phyloP scores from a whole-genome alignment of 2,113 vertebrate species.

The Gallinago undulata region DNA sequence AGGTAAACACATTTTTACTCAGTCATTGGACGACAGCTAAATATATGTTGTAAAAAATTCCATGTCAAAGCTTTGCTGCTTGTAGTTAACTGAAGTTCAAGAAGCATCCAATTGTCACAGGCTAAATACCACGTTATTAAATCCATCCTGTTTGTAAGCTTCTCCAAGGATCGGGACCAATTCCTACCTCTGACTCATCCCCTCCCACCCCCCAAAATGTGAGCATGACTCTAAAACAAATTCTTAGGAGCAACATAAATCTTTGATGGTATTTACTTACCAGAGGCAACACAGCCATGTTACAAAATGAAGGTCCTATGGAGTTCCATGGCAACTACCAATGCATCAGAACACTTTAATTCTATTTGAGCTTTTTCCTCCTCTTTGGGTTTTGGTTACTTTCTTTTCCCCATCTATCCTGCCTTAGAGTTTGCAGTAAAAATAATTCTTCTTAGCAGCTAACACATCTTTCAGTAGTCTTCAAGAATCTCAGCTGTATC shows the following conservation, averaged over 20 bases:
- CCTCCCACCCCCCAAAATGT: background rate
- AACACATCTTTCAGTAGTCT: background rate
- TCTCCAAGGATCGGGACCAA: background rate
- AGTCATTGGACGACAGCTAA: background rate
- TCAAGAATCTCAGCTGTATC: background rate
- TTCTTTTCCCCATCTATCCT: background rate
- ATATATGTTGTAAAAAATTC: background rate
- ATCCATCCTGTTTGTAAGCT: conserved; percentile 32
- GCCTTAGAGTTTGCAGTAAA: background rate
- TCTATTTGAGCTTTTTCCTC: background rate
- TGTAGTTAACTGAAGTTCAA: background rate
- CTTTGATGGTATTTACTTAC: background rate
- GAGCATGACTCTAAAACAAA: background rate
- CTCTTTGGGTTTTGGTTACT: background rate
- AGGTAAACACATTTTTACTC: background rate
- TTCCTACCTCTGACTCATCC: background rate
- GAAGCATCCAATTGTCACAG: background rate
- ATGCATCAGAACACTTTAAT: background rate
- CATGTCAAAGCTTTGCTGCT: background rate
- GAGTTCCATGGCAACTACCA: background rate
- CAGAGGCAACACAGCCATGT: background rate
- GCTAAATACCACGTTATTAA: conserved; percentile 5
- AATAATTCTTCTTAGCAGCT: background rate
- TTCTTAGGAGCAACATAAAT: background rate
- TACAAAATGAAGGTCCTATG: background rate